Evolutionary conservation across 1,140 invertebrate genomes (phyloP).

Genomic region (Pollicipes pollicipes): DNA sequence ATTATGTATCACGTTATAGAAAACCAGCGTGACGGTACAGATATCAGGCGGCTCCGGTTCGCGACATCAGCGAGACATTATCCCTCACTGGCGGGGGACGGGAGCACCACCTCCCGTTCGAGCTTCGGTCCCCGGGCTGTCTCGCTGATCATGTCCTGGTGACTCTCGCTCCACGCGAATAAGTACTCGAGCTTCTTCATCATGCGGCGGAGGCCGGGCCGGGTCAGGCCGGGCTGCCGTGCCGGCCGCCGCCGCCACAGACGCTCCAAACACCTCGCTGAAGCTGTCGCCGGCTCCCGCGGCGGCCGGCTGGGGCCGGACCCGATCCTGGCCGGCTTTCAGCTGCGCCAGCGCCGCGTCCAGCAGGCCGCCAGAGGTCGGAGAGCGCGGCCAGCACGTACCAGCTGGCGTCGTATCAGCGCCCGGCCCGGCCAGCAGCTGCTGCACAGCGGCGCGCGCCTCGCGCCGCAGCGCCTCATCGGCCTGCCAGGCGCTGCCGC

Average conservation of each 20-base stretch:
- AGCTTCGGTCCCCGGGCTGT: not conserved
- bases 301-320: not conserved
- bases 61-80: too few species aligned
- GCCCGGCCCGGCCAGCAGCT: slow-evolving; percentile 10
- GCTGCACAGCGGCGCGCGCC: slow-evolving; percentile 7
- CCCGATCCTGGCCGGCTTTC: not conserved
- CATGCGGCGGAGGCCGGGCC: not conserved
- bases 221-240: not conserved
- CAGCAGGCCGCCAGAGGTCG: slow-evolving; percentile 10
- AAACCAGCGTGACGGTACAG: too few species aligned
- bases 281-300: not conserved
- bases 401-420: slow-evolving; percentile 4
- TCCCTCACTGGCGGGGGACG: too few species aligned
- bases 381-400: slow-evolving; percentile 16
- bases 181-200: not conserved
- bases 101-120: not conserved
- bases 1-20: too few species aligned
- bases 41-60: too few species aligned
- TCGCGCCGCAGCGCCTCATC: slow-evolving; percentile 7
- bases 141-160: not conserved
- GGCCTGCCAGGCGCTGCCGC: slow-evolving; percentile 10
- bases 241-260: not conserved
- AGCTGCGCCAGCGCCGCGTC: not conserved
- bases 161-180: not conserved
- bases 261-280: not conserved